Conservation (phyloP, 2,797 vertebrate species). For the Phrynocephalus vlangalii region DNA sequence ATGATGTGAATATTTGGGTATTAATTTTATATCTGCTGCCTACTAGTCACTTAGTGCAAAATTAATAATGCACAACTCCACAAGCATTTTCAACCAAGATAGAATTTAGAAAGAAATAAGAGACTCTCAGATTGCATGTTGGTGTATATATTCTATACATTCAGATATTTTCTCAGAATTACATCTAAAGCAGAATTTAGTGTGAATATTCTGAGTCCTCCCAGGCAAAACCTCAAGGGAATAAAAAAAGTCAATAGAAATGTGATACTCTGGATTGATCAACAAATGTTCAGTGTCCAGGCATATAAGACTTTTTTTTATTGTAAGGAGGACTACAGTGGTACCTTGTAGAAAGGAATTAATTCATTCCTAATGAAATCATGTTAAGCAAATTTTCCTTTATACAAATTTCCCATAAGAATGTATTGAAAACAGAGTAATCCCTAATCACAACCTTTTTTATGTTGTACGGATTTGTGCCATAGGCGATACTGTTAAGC, state of each 20-base stretch:
- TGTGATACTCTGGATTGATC: too few species aligned
- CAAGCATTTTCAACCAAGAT: background rate
- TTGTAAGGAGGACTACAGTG: too few species aligned
- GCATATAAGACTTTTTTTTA: too few species aligned
- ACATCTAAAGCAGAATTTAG: background rate
- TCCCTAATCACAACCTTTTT: too few species aligned
- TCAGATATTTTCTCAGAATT: background rate
- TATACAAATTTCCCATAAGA: too few species aligned
- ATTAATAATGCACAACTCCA: background rate
- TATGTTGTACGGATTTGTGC: too few species aligned
- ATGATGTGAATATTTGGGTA: background rate
- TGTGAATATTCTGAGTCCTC: background rate
- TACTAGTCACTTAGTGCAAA: background rate
- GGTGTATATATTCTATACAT: background rate
- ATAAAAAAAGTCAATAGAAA: background rate
- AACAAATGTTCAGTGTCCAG: too few species aligned
- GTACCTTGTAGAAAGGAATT: too few species aligned
- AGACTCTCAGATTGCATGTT: background rate
- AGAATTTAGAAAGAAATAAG: background rate
- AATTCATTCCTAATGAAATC: too few species aligned
- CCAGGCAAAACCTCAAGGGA: background rate
- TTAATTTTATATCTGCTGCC: background rate
- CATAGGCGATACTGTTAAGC: too few species aligned
- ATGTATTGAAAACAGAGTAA: too few species aligned
- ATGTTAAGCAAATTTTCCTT: too few species aligned